Evolutionary conservation across 2,888 invertebrate genomes (phyloP), one percentile per base, ranked within the genome.

Genomic region (Hydraecia micacea): DNA sequence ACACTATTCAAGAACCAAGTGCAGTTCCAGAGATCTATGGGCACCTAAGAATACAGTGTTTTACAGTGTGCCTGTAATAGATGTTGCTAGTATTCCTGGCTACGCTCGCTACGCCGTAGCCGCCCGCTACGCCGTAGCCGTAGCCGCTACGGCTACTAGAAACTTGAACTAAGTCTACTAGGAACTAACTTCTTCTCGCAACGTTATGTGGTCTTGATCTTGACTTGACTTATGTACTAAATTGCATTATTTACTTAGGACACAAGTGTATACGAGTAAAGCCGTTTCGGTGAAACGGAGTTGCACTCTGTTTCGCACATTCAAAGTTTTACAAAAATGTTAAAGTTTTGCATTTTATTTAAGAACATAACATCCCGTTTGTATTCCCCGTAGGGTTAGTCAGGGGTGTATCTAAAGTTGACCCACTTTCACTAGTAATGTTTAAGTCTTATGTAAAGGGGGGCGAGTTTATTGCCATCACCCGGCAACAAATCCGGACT

Each of bases 1-100:
- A 46, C 32, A 80, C 58, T 81, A 80, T 75, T 81, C 62, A 75
- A 62, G 55, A 68, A 75, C 6, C 75, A 58, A 81, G 68, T 81
- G 46, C 81, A 75, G 67, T 75, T 81, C n/a, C 32, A 15, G 55
- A 63, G 68, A 80, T 75, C 46, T 80, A 80, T 55, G 28, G 28
- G 3, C 15, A 11, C 32, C 21, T 49, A 58, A 28, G 15, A 18
- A 60, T 6, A n/a, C 66, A 21, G 18, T 80, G 32, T 79, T 66
- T 67, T 52, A 62, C 42, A 25, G 25, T 74, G 55, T 65, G 55
- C 21, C 32, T 65, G 32, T 66, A 66, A 63, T n/a, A 63, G 6
- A 55, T 46, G 13, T 21, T 39, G 42, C 25, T 52, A 52, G 32
- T 60, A 55, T 67, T 32, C 13, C 21, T 42, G 8, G 58, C 21